A percentile compares a stretch with the other conserved stretches of the same genome.
These are phyloP conservation scores for Colistium nudipinnis DNA, from an alignment of 2,113 vertebrate genomes.

Conservation along the genomic window DNA sequence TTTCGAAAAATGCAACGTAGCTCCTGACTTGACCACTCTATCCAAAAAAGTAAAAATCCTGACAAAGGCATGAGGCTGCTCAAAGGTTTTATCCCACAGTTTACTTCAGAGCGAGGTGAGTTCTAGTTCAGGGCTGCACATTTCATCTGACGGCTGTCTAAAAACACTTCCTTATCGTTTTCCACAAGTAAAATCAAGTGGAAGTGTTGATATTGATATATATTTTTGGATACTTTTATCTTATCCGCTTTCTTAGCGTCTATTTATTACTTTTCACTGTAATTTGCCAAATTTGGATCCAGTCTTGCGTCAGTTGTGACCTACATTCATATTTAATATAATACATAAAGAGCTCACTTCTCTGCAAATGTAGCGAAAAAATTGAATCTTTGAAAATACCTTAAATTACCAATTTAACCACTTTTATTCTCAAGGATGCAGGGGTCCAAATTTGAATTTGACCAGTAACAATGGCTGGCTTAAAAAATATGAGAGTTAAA, in stretches of 20 bases:
- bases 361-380: background rate
- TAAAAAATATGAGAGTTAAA: too few relatives aligned
- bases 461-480: background rate
- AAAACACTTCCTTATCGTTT: slow-evolving; percentile 39
- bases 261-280: too few relatives aligned
- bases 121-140: slow-evolving; percentile 22
- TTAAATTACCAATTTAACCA: background rate
- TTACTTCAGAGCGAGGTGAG: slow-evolving; percentile 21
- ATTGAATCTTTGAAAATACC: background rate
- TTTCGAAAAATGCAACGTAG: slow-evolving; percentile 39
- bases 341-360: too few relatives aligned
- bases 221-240: too few relatives aligned
- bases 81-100: slow-evolving; percentile 42
- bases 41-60: slow-evolving; percentile 41
- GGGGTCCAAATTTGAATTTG: slow-evolving; percentile 3
- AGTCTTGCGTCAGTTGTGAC: too few relatives aligned
- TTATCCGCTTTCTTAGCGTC: too few relatives aligned
- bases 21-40: slow-evolving; percentile 42
- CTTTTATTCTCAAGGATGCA: background rate
- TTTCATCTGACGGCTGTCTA: slow-evolving; percentile 31
- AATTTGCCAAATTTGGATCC: too few relatives aligned
- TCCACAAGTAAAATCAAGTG: slow-evolving; percentile 31
- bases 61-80: slow-evolving; percentile 36
- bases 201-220: too few relatives aligned
- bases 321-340: too few relatives aligned